Conservation (phyloP, 2,888 invertebrate species). For the Tipula vernalis region DNA sequence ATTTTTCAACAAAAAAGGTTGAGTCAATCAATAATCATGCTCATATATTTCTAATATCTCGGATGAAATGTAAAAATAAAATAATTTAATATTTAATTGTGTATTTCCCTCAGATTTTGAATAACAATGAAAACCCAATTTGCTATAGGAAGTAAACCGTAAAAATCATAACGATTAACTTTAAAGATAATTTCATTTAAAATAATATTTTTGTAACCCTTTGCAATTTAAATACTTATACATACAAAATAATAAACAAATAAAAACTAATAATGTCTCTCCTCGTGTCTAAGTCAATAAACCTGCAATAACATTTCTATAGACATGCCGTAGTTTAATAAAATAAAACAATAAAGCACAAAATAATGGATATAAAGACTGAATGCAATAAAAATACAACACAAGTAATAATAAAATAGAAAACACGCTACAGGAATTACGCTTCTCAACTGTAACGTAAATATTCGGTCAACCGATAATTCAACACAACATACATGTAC, state of each 20-base stretch:
- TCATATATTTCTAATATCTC: no score
- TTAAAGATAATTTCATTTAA: background rate
- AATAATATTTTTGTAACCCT: background rate
- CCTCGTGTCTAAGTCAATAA: background rate
- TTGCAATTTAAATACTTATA: background rate
- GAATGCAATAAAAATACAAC: background rate
- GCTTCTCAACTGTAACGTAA: background rate
- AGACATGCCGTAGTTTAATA: background rate
- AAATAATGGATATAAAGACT: background rate
- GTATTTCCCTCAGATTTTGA: no score
- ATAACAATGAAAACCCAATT: no score
- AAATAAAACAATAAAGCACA: background rate
- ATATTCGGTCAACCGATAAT: background rate
- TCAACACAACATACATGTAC: background rate
- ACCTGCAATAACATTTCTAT: background rate
- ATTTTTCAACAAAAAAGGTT: no score
- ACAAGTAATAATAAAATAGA: background rate
- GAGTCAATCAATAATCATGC: no score
- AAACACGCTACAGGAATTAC: slow-evolving; percentile 4
- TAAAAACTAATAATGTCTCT: background rate
- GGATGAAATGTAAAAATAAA: no score
- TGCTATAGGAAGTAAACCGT: background rate
- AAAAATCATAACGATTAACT: background rate
- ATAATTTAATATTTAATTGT: no score
- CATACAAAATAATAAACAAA: background rate